Percentiles rank a stretch among this genome's conserved stretches.
Evolutionary conservation across 1,140 invertebrate species (phyloP).

Genomic region (Achroia grisella): DNA sequence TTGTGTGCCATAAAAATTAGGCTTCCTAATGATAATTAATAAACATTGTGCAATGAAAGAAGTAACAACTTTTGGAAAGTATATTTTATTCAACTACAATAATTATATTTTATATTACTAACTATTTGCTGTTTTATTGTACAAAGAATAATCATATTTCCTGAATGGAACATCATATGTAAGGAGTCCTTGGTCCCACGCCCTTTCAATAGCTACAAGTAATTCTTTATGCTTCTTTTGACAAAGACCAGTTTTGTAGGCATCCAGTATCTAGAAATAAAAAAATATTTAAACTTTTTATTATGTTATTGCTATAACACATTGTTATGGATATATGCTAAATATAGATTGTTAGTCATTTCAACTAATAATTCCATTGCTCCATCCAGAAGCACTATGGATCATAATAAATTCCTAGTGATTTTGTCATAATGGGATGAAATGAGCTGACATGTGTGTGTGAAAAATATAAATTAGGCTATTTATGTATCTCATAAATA

Average conservation of each 20-base stretch:
- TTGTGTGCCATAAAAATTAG: conserved; percentile 1
- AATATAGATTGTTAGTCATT: too few species aligned
- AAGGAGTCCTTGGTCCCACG: conserved; percentile 85
- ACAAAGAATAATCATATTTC: conserved; percentile 87
- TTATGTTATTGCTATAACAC: too few species aligned
- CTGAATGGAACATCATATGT: conserved; percentile 88
- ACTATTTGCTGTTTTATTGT: conserved; percentile 46
- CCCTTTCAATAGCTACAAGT: conserved; percentile 82
- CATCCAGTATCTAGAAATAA: conserved; percentile 72
- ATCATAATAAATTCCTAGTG: too few species aligned
- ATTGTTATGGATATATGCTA: too few species aligned
- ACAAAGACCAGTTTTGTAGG: conserved; percentile 86
- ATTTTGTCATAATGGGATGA: too few species aligned
- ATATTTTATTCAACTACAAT: conserved; percentile 2
- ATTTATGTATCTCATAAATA: too few species aligned
- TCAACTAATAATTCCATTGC: too few species aligned
- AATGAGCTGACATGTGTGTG: too few species aligned
- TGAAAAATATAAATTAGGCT: too few species aligned
- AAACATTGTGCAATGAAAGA: too few species aligned
- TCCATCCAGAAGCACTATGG: too few species aligned
- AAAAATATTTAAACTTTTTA: conserved; percentile 39
- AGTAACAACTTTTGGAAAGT: conserved; percentile 1
- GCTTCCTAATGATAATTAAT: background rate
- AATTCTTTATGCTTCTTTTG: conserved; percentile 84
- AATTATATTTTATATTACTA: background rate